phyloP scores from a whole-genome alignment of 2,797 vertebrate species.

The Triplophysa bombifrons region DNA sequence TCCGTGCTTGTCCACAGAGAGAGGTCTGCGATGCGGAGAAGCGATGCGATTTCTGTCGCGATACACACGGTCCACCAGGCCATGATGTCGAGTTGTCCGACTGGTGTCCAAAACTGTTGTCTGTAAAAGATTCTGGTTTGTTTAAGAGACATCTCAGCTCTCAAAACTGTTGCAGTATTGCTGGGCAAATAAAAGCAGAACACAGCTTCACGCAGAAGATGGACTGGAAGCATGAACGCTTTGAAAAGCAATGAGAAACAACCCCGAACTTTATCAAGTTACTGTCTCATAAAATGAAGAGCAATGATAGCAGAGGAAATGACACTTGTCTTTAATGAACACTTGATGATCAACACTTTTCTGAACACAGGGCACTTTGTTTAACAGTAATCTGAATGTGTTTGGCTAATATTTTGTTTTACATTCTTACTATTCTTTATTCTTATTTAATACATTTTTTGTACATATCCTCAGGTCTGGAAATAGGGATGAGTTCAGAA shows the following conservation, averaged over 20 bases:
- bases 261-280: constrained; percentile 61
- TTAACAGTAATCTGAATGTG: neutral
- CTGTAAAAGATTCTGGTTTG: constrained; percentile 82
- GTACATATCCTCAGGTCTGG: no score
- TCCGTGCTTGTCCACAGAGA: constrained; percentile 96
- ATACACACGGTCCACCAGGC: constrained; percentile 95
- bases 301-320: constrained; percentile 78
- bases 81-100: constrained; percentile 93
- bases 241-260: constrained; percentile 50
- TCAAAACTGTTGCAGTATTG: neutral
- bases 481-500: no score
- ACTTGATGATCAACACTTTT: neutral
- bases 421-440: no score
- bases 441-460: no score
- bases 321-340: constrained; percentile 46
- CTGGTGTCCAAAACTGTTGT: constrained; percentile 96
- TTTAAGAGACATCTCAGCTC: constrained; percentile 20
- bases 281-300: constrained; percentile 78
- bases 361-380: neutral
- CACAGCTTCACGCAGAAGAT: constrained; percentile 38
- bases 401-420: neutral
- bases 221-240: constrained; percentile 51
- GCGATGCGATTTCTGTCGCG: constrained; percentile 93
- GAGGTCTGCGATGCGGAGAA: constrained; percentile 92
- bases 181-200: constrained; percentile 25